Base-by-base conservation (phyloP, 2,797 vertebrate species). In the Mus caroli region DNA sequence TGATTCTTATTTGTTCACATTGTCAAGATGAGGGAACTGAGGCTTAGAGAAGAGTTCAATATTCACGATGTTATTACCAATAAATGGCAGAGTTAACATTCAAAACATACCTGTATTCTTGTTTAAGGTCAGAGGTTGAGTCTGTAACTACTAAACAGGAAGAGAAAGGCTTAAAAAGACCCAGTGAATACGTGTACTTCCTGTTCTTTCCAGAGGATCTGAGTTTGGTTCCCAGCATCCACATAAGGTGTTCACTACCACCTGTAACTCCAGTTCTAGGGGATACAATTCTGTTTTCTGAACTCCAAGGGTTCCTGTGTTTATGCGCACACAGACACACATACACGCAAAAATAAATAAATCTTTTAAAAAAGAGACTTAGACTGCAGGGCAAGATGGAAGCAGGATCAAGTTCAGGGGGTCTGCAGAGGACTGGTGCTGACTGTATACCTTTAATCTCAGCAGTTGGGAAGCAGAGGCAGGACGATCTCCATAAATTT, bases 1-100 rank as follows among this genome's bases (percentile, higher is more conserved):
- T 71, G 84, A 71, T 71, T n/a, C 46, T 86, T 82, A 64, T 84
- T 95, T 77, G 84, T 64, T 15, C 6, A 31, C 56, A 89, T 87
- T 96, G 92, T 87, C 82, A 90, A 96, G 67, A 96, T 79, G 69
- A 94, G 20, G 82, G 91, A 92, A 92, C 37, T 64, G 90, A 95
- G 67, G 54, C n/a, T 90, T 28, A 46, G 78, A 91, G 75, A 83
- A 31, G 60, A 62, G 37, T 89, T 77, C 62, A 71, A 24, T 77
- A 54, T 89, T 77, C 88, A 96, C 87, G 56, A n/a, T 56, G 37
- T 54, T 86, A 84, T 64, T 0, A 6, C 52, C 83, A 86, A 24
- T 34, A 92, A 97, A 40, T 87, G 56, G 84, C 19, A 10, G 71
- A 80, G 43, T 56, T 62, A 76, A 60, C 76, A 94, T 94, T 97